Evolutionary conservation across 2,797 vertebrate genomes (phyloP).

Genomic region (Eleutherodactylus coqui): DNA sequence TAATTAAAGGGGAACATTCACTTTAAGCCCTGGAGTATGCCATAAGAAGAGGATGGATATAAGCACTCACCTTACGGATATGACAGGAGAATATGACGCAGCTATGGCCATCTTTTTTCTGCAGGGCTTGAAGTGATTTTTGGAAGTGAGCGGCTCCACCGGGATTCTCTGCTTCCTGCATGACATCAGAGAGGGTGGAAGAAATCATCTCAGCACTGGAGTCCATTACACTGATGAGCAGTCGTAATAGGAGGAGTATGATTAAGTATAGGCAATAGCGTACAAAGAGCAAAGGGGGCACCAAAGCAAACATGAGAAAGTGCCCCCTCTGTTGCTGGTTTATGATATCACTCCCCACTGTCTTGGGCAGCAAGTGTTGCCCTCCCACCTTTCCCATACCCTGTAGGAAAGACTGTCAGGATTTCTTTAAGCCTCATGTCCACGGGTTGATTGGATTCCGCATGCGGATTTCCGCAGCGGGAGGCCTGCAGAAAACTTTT

Average conservation of each 20-base stretch:
- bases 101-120: slow-evolving; percentile 79
- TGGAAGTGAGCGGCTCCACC: slow-evolving; percentile 77
- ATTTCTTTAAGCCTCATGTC: too few relatives aligned
- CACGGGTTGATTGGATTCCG: too few relatives aligned
- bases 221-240: neutral
- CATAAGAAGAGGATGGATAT: too few relatives aligned
- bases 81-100: slow-evolving; percentile 86
- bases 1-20: too few relatives aligned
- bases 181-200: accelerated
- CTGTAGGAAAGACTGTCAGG: too few relatives aligned
- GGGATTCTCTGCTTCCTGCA: slow-evolving; percentile 82
- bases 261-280: neutral
- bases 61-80: slow-evolving; percentile 83
- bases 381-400: too few relatives aligned
- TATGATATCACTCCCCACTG: too few relatives aligned
- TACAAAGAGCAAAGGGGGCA: neutral
- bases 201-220: neutral
- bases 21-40: too few relatives aligned
- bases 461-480: too few relatives aligned
- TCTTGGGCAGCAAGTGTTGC: too few relatives aligned
- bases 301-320: accelerated
- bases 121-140: slow-evolving; percentile 78
- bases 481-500: too few relatives aligned
- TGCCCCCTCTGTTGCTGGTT: too few relatives aligned
- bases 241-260: neutral